Evolutionary conservation across 2,888 invertebrate genomes (phyloP), one percentile per base, ranked within the genome.

Genomic region (Patella ulyssiponensis): DNA sequence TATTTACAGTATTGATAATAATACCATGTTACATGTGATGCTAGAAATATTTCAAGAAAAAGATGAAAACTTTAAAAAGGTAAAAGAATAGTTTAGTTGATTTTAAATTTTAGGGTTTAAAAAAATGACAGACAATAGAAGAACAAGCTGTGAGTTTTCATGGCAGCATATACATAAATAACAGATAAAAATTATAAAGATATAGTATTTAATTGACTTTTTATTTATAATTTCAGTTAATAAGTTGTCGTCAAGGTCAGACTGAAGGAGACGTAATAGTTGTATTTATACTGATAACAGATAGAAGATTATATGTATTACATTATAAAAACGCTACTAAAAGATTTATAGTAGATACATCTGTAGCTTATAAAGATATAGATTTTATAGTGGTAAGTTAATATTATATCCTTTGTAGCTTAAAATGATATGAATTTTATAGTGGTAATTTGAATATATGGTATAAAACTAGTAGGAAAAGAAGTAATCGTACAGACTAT

Each of bases 11-110:
- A 83, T 91, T 17, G 90, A 90, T 77, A 91, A 91, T 83, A 91
- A 91, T 82, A 87, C 86, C 44, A 87, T 87, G 77, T 81, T 92
- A 14, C 86, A 89, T 76, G 79, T 92, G 76, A 90, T 91, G 88
- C 81, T 92, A 70, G 90, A 91, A 75, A 83, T 91, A 3, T 87
- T 91, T 79, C 85, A 88, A 51, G 86, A 86, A 72, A 87, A 90
- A 79, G 89, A 91, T 74, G 91, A 92, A 83, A 83, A 87, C 72
- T 88, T 91, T 79, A 79, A 89, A 20, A 91, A 91, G 88, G 91
- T 92, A 84, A 78, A 70, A 44, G 7, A 9, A 44, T 44, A 44
- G 7, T 44, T 44, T 9, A 44, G 44, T 9, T 9, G 44, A 44
- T 44, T 44, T 44, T 44, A 44, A 44, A 44, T 44, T 44, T 44